Conservation (phyloP, 2,888 invertebrate genomes). For the Bursaphelenchus okinawaensis region DNA sequence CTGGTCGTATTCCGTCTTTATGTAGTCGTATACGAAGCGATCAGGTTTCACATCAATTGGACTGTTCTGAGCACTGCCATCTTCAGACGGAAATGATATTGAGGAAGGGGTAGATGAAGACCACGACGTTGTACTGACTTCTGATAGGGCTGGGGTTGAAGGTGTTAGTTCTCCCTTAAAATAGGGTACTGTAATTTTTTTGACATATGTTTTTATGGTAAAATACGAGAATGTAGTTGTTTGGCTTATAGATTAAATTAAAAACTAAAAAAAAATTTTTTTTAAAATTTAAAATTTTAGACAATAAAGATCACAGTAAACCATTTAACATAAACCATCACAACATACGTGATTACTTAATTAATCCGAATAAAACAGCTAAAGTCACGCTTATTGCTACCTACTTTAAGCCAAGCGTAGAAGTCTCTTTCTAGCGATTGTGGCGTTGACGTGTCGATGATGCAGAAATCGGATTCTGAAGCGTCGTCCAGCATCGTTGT, state of each 20-base stretch:
- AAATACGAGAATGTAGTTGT: no score
- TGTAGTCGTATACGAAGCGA: neutral
- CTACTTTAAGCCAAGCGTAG: constrained; percentile 51
- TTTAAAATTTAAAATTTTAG: no score
- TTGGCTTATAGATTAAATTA: no score
- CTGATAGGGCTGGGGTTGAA: neutral
- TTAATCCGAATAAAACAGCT: no score
- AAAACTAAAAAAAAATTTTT: no score
- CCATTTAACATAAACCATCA: no score
- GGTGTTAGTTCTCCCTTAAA: constrained; percentile 7
- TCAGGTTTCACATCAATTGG: neutral
- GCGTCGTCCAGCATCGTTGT: neutral
- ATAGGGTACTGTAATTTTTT: neutral
- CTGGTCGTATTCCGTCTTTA: neutral
- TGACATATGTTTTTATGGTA: no score
- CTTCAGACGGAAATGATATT: constrained; percentile 23
- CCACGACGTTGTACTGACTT: neutral
- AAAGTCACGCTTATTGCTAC: no score
- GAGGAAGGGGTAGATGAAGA: constrained; percentile 6
- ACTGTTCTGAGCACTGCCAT: neutral
- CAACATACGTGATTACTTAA: no score
- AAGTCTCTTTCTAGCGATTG: constrained; percentile 52
- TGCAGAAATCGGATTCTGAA: neutral
- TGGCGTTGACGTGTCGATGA: constrained; percentile 53
- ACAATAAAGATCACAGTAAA: no score